A percentile compares a stretch with the other conserved stretches of the same genome.
Conservation (phyloP, 2,113 vertebrate species). For the Lepus americanus region DNA sequence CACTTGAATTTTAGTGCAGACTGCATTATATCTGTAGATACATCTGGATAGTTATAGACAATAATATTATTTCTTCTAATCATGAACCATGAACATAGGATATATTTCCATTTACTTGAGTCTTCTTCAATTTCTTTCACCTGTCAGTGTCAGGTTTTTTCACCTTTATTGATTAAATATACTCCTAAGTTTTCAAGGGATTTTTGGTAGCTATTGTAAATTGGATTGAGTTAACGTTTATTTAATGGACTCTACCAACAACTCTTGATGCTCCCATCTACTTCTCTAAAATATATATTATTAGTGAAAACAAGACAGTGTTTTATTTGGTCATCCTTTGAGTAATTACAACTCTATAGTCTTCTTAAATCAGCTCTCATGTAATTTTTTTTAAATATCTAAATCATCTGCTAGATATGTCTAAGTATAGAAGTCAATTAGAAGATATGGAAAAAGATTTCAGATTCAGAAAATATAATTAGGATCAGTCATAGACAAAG, state of each 20-base stretch:
- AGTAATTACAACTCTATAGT: background rate
- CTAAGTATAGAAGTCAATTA: slow-evolving; percentile 14
- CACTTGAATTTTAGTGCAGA: background rate
- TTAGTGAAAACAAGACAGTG: background rate
- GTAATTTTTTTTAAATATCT: background rate
- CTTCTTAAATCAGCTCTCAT: background rate
- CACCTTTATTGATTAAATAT: background rate
- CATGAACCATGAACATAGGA: background rate
- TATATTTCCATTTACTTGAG: background rate
- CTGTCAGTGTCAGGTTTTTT: background rate
- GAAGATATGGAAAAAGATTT: background rate
- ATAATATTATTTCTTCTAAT: background rate
- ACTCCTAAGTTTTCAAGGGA: background rate
- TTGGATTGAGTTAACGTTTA: background rate
- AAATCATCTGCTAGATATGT: background rate
- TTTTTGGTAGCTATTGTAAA: background rate
- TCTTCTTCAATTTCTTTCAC: background rate
- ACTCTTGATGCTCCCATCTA: background rate
- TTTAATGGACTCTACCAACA: background rate
- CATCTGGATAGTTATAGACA: background rate
- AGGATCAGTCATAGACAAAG: background rate
- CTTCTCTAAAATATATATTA: background rate
- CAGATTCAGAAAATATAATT: background rate
- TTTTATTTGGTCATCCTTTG: background rate
- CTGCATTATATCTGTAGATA: background rate